Percentiles rank a stretch among this genome's conserved stretches.
phyloP scores from a whole-genome alignment of 1,140 invertebrate species.

The Acyrthosiphon pisum region DNA sequence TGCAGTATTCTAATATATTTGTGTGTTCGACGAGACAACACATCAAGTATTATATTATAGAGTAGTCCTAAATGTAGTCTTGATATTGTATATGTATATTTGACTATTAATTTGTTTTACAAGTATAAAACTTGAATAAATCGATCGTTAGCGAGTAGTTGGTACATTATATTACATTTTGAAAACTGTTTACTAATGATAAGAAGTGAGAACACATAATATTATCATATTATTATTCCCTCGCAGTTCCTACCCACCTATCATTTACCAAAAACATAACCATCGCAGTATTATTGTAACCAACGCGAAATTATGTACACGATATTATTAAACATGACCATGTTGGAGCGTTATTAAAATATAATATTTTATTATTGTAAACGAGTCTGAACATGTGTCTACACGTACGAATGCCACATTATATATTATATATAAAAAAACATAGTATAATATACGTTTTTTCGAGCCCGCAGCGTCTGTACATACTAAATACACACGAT shows the following conservation, averaged over 20 bases:
- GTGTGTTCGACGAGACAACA: too few relatives aligned
- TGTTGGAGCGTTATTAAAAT: neutral
- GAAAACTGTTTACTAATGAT: neutral
- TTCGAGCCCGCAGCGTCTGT: neutral
- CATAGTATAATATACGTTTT: constrained; percentile 10
- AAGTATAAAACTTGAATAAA: too few relatives aligned
- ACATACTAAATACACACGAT: constrained; percentile 5
- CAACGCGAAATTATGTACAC: neutral
- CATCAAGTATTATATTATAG: too few relatives aligned
- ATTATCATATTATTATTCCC: neutral
- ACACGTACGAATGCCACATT: neutral
- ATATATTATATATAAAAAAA: neutral
- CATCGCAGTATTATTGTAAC: neutral
- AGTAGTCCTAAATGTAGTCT: too few relatives aligned
- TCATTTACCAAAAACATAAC: neutral
- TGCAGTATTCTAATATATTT: too few relatives aligned
- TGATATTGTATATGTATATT: too few relatives aligned
- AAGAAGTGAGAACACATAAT: neutral
- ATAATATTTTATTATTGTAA: constrained; percentile 21
- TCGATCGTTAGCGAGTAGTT: too few relatives aligned
- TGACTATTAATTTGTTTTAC: too few relatives aligned
- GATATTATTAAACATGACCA: constrained; percentile 5
- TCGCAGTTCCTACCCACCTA: neutral
- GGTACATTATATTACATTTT: neutral
- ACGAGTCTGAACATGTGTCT: neutral